phyloP scores from a whole-genome alignment of 2,113 vertebrate species.

The Copsychus sechellarum region DNA sequence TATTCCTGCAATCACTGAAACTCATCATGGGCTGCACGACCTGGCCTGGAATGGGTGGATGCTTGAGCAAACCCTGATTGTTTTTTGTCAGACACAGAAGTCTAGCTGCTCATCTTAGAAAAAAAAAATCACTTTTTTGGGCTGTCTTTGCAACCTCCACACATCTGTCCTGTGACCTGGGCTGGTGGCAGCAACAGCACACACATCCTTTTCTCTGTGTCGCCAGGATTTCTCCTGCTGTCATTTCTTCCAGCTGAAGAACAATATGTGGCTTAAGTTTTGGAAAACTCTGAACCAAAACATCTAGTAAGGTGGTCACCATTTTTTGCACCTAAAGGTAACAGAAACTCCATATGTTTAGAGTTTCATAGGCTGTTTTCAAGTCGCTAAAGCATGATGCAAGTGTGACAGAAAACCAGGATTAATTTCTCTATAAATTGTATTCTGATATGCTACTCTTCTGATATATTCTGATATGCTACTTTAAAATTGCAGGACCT shows the following conservation, averaged over 20 bases:
- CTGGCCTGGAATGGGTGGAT: not conserved
- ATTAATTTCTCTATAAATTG: not conserved
- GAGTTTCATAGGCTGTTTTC: not conserved
- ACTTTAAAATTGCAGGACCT: not conserved
- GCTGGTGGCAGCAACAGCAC: fast-evolving
- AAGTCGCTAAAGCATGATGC: not conserved
- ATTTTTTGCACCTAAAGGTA: not conserved
- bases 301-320: slow-evolving; percentile 79
- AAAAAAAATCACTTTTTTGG: too few species aligned
- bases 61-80: too few species aligned
- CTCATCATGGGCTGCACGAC: fast-evolving
- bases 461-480: not conserved
- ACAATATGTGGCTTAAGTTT: slow-evolving; percentile 73
- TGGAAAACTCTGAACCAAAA: slow-evolving; percentile 75
- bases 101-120: too few species aligned
- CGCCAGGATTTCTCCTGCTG: fast-evolving
- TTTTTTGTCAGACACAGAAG: too few species aligned
- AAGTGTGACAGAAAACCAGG: not conserved
- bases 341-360: not conserved
- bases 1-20: not conserved
- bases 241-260: slow-evolving; percentile 79
- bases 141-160: fast-evolving
- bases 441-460: not conserved
- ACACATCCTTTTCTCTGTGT: too few species aligned
- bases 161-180: fast-evolving